Percentiles rank a stretch among this genome's conserved stretches.
Evolutionary conservation across 2,113 vertebrate species (phyloP).

Genomic region (Pagrus major): DNA sequence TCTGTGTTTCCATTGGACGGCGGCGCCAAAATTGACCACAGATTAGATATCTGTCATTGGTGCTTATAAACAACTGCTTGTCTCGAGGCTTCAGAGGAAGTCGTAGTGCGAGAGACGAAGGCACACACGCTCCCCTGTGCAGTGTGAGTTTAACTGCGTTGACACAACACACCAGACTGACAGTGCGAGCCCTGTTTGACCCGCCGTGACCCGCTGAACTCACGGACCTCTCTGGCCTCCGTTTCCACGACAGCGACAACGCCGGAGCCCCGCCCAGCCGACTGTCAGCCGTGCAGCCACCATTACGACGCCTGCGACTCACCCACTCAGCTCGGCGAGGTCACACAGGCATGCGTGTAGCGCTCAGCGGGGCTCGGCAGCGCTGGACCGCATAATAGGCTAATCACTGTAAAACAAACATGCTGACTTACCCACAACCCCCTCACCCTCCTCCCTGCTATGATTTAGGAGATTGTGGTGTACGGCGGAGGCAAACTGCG

Average conservation of each 20-base stretch:
- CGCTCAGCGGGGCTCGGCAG: slow-evolving; percentile 35
- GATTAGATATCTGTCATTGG: slow-evolving; percentile 29
- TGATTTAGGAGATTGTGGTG: slow-evolving; percentile 47
- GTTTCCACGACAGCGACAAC: neutral
- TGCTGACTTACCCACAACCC: slow-evolving; percentile 28
- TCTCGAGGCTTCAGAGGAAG: slow-evolving; percentile 16
- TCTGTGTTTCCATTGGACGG: slow-evolving; percentile 34
- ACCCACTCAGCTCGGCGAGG: slow-evolving; percentile 31
- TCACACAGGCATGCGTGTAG: slow-evolving; percentile 36
- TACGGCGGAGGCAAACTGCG: slow-evolving; percentile 26
- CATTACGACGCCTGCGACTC: slow-evolving; percentile 29
- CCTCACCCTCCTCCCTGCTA: neutral
- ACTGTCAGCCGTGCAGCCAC: slow-evolving; percentile 15
- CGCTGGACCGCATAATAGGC: slow-evolving; percentile 38
- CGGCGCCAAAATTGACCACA: slow-evolving; percentile 25
- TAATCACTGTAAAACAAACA: slow-evolving; percentile 66
- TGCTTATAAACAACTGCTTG: slow-evolving; percentile 33
- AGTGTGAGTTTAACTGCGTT: neutral
- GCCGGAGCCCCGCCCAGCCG: neutral
- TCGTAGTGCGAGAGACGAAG: neutral
- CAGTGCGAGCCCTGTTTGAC: slow-evolving; percentile 15
- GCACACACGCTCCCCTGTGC: neutral
- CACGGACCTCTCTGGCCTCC: slow-evolving; percentile 18
- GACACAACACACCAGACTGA: slow-evolving; percentile 2
- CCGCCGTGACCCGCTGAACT: slow-evolving; percentile 26